Conservation (phyloP, 2,113 vertebrate species). For the Leucopsar rothschildi region DNA sequence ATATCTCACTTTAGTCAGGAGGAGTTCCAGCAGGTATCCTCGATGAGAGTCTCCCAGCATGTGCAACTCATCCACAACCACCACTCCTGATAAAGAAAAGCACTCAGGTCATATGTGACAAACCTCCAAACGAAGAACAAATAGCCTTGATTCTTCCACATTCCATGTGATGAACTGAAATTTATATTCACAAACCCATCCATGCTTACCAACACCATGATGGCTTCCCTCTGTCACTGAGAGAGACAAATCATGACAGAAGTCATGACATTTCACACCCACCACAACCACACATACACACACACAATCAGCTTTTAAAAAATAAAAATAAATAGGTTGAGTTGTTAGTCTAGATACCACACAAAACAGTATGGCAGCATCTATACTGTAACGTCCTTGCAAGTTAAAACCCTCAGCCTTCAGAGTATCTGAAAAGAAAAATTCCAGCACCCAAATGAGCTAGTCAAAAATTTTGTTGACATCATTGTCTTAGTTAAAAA, state of each 20-base stretch:
- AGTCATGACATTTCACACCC: not conserved
- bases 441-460: not conserved
- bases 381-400: not conserved
- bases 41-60: constrained; percentile 93
- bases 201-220: not conserved
- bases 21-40: constrained; percentile 92
- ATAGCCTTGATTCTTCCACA: not conserved
- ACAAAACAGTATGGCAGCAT: not conserved
- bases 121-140: not conserved
- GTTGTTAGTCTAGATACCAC: not conserved
- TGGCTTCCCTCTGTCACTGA: not conserved
- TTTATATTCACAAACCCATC: not conserved
- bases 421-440: not conserved
- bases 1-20: constrained; percentile 92
- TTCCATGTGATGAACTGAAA: not conserved
- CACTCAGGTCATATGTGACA: not conserved
- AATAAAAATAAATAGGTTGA: not conserved
- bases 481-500: not conserved
- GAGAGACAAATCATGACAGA: not conserved
- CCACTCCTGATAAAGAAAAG: constrained; percentile 79
- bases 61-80: constrained; percentile 95
- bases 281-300: not conserved
- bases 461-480: not conserved
- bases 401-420: not conserved
- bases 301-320: not conserved